Base-by-base conservation (phyloP, 53 echinoderm and acorn worm species). In the Patiria pectinifera region DNA sequence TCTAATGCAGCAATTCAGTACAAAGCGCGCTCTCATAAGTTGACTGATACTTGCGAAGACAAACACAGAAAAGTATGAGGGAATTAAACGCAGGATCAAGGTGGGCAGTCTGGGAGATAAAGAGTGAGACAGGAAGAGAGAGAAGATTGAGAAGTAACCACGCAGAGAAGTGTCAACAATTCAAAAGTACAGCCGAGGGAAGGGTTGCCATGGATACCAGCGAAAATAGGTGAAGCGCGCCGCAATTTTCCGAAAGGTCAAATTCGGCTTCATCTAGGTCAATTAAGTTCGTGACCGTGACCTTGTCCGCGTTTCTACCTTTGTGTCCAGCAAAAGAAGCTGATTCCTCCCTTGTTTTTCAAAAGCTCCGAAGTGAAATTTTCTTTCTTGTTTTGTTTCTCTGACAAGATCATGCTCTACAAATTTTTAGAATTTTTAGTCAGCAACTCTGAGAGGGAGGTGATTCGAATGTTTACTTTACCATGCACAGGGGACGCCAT, bases 211-310 rank as follows among this genome's bases (percentile, higher is more conserved):
- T 90, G 90, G 90, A 63, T 16, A 90, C 90, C 66, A 11, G 77
- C 43, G 23, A 90, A 86, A 90, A 46, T 81, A 90, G 90, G 90
- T 90, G 90, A 90, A 90, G 90, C 90, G 79, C 46, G 90, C 47
- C 19, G 80, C 80, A 81, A 81, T 90, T 81, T 70, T 49, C 69
- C 81, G 59, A 90, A 69, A 90, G 90, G 90, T 90, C 90, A 81
- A 77, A 62, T 59, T 24, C 8, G 49, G 63, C 46, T 48, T 69
- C 63, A 80, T 90, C 90, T 90, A 60, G 90, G 90, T 90, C 81
- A 90, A 90, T 90, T 90, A 90, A 47, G 81, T 81, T 81, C 26
- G 63, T 90, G n/a, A 25, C 80, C 24, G 45, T 45, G 71, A 21
- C 80, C 90, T 47, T 69, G 80, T 78, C 61, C 78, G 25, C 43